A percentile compares a stretch with the other conserved stretches of the same genome.
phyloP scores from a whole-genome alignment of 2,113 vertebrate species.

The Plecotus auritus region DNA sequence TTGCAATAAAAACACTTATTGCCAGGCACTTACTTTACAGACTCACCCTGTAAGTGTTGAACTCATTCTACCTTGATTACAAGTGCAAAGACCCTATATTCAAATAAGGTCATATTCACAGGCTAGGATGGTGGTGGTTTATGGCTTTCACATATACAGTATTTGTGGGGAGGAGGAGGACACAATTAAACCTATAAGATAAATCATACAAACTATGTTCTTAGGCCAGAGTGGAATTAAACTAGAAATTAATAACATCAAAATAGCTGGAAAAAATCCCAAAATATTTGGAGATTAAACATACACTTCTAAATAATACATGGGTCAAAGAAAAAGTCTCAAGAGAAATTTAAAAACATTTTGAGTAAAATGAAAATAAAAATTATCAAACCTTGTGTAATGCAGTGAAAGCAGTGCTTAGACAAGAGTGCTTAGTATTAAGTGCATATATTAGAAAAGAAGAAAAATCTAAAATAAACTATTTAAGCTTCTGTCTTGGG shows the following conservation, averaged over 20 bases:
- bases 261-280: not conserved
- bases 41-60: not conserved
- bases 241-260: not conserved
- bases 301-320: not conserved
- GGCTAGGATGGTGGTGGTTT: not conserved
- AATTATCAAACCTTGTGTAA: not conserved
- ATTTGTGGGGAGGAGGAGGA: not conserved
- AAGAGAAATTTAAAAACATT: not conserved
- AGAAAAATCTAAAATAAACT: not conserved
- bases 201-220: not conserved
- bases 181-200: not conserved
- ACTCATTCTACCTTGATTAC: not conserved
- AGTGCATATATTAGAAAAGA: not conserved
- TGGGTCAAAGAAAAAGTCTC: not conserved
- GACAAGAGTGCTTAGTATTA: not conserved
- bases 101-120: not conserved
- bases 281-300: not conserved
- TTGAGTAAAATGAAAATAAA: constrained; percentile 7
- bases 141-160: not conserved
- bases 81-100: not conserved
- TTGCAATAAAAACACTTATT: not conserved
- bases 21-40: not conserved
- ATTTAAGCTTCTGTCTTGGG: not conserved
- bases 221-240: not conserved
- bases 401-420: not conserved